phyloP scores from a whole-genome alignment of 92 coral and sea anemone genomes.

The Porites evermanni region DNA sequence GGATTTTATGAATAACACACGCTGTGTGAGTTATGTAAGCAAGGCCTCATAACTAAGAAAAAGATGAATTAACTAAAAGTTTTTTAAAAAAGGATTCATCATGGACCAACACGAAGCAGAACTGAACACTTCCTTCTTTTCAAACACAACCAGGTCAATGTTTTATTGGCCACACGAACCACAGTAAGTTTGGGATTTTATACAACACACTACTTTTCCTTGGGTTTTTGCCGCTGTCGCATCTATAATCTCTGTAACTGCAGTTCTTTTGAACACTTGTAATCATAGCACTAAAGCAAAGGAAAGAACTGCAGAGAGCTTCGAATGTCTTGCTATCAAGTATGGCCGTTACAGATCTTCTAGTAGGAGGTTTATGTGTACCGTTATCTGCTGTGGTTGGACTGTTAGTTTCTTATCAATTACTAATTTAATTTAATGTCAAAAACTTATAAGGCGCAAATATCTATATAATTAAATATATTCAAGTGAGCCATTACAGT shows the following conservation, averaged over 20 bases:
- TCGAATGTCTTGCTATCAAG: constrained; percentile 1
- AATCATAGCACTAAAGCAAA: neutral
- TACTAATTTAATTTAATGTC: neutral
- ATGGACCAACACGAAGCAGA: neutral
- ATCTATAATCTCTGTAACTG: neutral
- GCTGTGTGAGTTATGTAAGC: no score
- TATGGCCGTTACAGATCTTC: constrained; percentile 16
- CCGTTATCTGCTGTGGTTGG: neutral
- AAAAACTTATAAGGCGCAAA: no score
- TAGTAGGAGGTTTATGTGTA: neutral
- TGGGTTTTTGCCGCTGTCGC: neutral
- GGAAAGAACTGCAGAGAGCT: neutral
- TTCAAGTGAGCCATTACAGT: neutral
- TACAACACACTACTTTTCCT: neutral
- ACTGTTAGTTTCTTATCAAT: neutral
- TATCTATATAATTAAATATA: no score
- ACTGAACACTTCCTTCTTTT: neutral
- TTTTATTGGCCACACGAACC: neutral
- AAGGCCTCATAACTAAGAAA: no score
- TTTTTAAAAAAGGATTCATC: no score
- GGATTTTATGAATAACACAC: no score
- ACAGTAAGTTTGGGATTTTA: neutral
- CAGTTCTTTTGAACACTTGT: neutral
- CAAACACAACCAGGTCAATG: constrained; percentile 2
- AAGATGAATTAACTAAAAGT: no score